Evolutionary conservation across 53 echinoderm and acorn worm genomes (phyloP).

Genomic region (Holothuria leucospilota): DNA sequence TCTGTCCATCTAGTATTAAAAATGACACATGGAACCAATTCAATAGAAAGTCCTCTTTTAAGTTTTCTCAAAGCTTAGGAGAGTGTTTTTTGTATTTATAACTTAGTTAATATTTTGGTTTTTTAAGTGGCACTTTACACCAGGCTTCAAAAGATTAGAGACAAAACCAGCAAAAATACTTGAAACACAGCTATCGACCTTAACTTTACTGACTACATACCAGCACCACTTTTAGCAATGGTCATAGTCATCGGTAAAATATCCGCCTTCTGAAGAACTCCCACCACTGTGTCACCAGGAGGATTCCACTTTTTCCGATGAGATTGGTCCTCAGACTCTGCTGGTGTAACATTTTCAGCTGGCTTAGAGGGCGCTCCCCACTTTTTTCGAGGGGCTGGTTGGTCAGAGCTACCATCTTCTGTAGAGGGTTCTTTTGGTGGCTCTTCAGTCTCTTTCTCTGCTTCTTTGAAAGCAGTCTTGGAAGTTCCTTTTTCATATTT

Average conservation of each 20-base stretch:
- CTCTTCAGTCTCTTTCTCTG: background rate
- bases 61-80: too few relatives aligned
- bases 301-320: constrained; percentile 82
- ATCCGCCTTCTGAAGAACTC: constrained; percentile 80
- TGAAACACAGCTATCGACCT: too few relatives aligned
- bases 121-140: too few relatives aligned
- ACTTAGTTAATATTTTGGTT: too few relatives aligned
- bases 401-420: background rate
- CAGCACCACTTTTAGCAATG: constrained; percentile 45
- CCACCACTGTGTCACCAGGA: constrained; percentile 80
- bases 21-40: too few relatives aligned
- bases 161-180: too few relatives aligned
- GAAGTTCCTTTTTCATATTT: constrained; percentile 32
- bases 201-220: background rate
- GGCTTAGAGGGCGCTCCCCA: constrained; percentile 85
- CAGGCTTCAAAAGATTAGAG: too few relatives aligned
- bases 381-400: constrained; percentile 42
- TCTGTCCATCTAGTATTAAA: too few relatives aligned
- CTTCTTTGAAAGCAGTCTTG: background rate
- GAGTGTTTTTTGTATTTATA: too few relatives aligned
- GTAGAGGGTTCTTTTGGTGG: background rate
- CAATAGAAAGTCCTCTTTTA: too few relatives aligned
- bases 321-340: constrained; percentile 23
- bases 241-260: constrained; percentile 80
- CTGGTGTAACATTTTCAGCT: constrained; percentile 59